Evolutionary conservation across 2,888 invertebrate genomes (phyloP).

Genomic region (Pammene fasciana): DNA sequence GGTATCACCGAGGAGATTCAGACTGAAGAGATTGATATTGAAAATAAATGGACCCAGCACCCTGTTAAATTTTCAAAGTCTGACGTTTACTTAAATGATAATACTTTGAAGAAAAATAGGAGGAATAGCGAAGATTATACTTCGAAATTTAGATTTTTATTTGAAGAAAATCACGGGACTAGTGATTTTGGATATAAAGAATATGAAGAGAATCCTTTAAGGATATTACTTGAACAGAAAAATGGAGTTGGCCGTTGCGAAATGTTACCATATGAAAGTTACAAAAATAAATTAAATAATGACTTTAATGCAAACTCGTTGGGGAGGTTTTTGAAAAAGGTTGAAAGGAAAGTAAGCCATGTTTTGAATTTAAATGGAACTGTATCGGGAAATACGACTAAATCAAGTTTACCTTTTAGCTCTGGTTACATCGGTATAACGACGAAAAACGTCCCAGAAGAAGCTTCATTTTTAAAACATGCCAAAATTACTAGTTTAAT

Average conservation of each 20-base stretch:
- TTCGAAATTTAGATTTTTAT: conserved; percentile 60
- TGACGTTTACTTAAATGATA: conserved; percentile 55
- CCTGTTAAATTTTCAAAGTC: conserved; percentile 71
- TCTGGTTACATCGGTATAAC: conserved; percentile 63
- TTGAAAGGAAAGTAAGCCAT: conserved; percentile 62
- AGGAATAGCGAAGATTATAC: conserved; percentile 59
- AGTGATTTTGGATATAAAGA: conserved; percentile 52
- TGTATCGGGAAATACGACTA: conserved; percentile 54
- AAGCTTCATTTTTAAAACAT: conserved; percentile 55
- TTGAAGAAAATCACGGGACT: conserved; percentile 47
- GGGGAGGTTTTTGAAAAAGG: conserved; percentile 66
- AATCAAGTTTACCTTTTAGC: conserved; percentile 65
- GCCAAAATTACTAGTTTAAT: conserved; percentile 59
- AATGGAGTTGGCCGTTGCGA: conserved; percentile 66
- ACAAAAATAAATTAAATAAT: conserved; percentile 64
- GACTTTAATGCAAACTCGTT: conserved; percentile 59
- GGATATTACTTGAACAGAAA: conserved; percentile 74
- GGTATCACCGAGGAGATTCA: conserved; percentile 69
- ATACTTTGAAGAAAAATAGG: conserved; percentile 50
- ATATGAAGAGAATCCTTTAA: conserved; percentile 65
- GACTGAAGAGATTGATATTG: conserved; percentile 64
- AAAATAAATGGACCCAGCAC: conserved; percentile 73
- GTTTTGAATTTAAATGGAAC: conserved; percentile 62
- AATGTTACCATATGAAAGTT: conserved; percentile 66
- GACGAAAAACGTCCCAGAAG: conserved; percentile 51